These are phyloP conservation scores for Epizoanthus scotinus DNA, from an alignment of 92 coral and sea anemone species.

Conservation along the genomic window DNA sequence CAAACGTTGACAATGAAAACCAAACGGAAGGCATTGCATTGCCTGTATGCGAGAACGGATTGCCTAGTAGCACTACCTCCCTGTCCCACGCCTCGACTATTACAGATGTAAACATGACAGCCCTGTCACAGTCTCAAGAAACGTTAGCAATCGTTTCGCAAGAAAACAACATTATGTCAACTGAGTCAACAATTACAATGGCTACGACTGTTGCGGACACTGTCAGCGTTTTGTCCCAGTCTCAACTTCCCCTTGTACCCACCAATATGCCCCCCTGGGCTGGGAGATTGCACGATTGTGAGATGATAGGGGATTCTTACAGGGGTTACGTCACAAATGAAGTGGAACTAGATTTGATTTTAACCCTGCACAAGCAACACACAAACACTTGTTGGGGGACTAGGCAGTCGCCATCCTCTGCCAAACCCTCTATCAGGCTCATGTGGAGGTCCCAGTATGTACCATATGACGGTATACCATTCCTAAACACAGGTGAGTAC, in stretches of 20 bases:
- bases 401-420: conserved; percentile 96
- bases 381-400: conserved; percentile 98
- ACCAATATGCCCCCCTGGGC: conserved; percentile 96
- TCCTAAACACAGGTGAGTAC: conserved; percentile 88
- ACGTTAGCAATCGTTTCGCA: conserved; percentile 24
- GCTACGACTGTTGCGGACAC: conserved; percentile 32
- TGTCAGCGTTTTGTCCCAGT: conserved; percentile 26
- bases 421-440: conserved; percentile 93
- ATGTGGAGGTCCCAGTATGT: conserved; percentile 99
- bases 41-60: not conserved
- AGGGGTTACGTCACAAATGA: conserved; percentile 94
- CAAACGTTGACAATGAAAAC: conserved; percentile 16
- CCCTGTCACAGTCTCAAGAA: conserved; percentile 30
- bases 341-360: conserved; percentile 86
- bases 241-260: conserved; percentile 46
- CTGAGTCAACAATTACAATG: conserved; percentile 16
- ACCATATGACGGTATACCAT: conserved; percentile 98
- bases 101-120: conserved; percentile 29
- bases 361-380: conserved; percentile 92
- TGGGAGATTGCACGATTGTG: conserved; percentile 86
- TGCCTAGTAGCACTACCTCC: not conserved
- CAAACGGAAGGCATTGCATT: not conserved
- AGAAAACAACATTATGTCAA: conserved; percentile 32
- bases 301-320: conserved; percentile 95
- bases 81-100: conserved; percentile 35